Percentiles rank a stretch among this genome's conserved stretches.
Evolutionary conservation across 2,113 vertebrate species (phyloP).

Genomic region (Lophius piscatorius): DNA sequence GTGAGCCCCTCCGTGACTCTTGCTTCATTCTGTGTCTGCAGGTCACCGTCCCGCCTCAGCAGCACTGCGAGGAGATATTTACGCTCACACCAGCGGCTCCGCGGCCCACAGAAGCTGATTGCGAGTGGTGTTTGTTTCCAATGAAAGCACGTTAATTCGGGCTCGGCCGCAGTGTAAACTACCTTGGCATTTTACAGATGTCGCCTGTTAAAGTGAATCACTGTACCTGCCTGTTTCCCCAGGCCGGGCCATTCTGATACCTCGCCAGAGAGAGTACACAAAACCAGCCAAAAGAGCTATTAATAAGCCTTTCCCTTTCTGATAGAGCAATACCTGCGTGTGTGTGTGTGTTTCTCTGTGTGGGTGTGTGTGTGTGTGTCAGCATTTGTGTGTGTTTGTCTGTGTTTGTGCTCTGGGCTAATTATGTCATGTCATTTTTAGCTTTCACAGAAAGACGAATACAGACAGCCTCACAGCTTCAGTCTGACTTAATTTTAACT

Average conservation of each 20-base stretch:
- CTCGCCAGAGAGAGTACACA: conserved; percentile 66
- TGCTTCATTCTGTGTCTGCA: conserved; percentile 11
- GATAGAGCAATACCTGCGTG: conserved; percentile 61
- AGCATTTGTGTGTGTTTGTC: too few species aligned
- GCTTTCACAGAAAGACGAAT: conserved; percentile 43
- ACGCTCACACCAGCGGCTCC: conserved; percentile 59
- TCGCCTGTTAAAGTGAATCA: conserved; percentile 78
- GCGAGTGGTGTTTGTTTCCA: conserved; percentile 81
- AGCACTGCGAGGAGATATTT: conserved; percentile 63
- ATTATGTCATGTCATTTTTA: conserved; percentile 75
- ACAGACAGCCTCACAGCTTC: conserved; percentile 48
- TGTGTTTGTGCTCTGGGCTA: conserved; percentile 67
- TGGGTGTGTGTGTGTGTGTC: conserved; percentile 65
- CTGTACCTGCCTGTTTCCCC: conserved; percentile 78
- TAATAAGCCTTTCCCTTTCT: conserved; percentile 71
- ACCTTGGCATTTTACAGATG: conserved; percentile 79
- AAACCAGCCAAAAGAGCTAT: conserved; percentile 64
- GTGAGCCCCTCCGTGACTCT: conserved; percentile 29
- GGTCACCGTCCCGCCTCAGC: conserved; percentile 48
- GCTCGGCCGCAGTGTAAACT: conserved; percentile 78
- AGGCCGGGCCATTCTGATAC: conserved; percentile 50
- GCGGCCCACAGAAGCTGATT: conserved; percentile 76
- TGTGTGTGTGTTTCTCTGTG: conserved; percentile 70
- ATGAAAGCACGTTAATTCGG: conserved; percentile 80
- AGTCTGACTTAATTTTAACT: conserved; percentile 59